Evolutionary conservation across 2,113 vertebrate genomes (phyloP).

Genomic region (Tetraodon nigroviridis): DNA sequence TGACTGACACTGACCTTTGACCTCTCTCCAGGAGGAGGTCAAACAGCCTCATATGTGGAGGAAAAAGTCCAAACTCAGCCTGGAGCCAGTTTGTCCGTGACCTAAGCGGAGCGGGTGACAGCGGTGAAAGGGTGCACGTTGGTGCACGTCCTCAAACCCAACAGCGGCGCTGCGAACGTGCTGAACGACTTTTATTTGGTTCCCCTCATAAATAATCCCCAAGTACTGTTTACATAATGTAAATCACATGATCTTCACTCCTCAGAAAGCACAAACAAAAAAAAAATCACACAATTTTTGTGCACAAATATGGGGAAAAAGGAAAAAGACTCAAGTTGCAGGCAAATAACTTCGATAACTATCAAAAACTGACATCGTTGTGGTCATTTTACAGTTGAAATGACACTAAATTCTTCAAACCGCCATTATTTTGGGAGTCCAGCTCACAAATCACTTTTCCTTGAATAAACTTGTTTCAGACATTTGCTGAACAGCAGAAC

Average conservation of each 20-base stretch:
- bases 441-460: constrained; percentile 36
- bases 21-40: background rate
- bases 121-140: constrained; percentile 5
- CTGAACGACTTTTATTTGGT: constrained; percentile 27
- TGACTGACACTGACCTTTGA: constrained; percentile 6
- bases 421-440: constrained; percentile 39
- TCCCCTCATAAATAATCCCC: constrained; percentile 8
- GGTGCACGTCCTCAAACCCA: too few species aligned
- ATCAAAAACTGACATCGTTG: background rate
- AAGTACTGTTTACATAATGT: background rate
- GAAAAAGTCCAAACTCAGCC: constrained; percentile 15
- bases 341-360: constrained; percentile 4
- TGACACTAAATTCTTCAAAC: background rate
- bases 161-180: too few species aligned
- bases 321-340: background rate
- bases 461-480: too few species aligned
- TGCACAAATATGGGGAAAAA: constrained; percentile 1
- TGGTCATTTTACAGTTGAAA: constrained; percentile 7
- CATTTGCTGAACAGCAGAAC: too few species aligned
- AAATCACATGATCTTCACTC: too few species aligned
- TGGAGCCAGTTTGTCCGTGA: constrained; percentile 61
- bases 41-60: too few species aligned
- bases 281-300: too few species aligned
- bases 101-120: constrained; percentile 74
- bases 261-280: too few species aligned